phyloP scores from a whole-genome alignment of 2,888 invertebrate genomes.

The Microchrysa polita region DNA sequence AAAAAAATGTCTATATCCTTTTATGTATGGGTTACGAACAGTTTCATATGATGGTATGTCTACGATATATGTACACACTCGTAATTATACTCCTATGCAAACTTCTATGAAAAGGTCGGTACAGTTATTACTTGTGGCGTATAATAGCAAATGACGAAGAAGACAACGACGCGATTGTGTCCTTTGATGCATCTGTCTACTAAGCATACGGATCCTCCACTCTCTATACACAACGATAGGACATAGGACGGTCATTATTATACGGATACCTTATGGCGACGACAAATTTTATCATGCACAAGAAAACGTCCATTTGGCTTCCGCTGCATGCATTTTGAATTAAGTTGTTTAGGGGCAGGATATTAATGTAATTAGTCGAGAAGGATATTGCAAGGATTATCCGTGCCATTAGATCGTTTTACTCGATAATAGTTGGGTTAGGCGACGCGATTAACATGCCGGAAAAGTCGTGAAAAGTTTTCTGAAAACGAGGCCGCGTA shows the following conservation, averaged over 20 bases:
- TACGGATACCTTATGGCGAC: constrained; percentile 38
- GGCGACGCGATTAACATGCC: constrained; percentile 36
- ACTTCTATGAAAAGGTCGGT: background rate
- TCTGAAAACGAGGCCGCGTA: constrained; percentile 9
- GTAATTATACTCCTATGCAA: background rate
- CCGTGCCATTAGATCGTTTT: constrained; percentile 38
- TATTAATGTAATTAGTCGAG: constrained; percentile 50
- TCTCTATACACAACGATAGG: background rate
- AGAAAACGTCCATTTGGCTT: constrained; percentile 41
- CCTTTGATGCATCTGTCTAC: constrained; percentile 22
- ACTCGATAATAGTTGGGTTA: constrained; percentile 34
- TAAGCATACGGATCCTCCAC: no score
- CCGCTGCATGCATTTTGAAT: constrained; percentile 24
- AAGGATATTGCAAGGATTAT: constrained; percentile 45
- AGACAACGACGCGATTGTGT: background rate
- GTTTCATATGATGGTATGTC: constrained; percentile 30
- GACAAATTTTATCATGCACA: constrained; percentile 41
- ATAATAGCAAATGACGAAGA: background rate
- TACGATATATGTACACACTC: background rate
- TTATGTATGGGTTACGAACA: constrained; percentile 14
- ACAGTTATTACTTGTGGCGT: background rate
- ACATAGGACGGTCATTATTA: constrained; percentile 20
- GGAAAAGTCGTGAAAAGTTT: constrained; percentile 33
- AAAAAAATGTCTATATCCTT: no score
- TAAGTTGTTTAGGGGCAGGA: constrained; percentile 45